These are phyloP conservation scores for Chelonus insularis DNA, from an alignment of 1,140 invertebrate species.

Conservation along the genomic window DNA sequence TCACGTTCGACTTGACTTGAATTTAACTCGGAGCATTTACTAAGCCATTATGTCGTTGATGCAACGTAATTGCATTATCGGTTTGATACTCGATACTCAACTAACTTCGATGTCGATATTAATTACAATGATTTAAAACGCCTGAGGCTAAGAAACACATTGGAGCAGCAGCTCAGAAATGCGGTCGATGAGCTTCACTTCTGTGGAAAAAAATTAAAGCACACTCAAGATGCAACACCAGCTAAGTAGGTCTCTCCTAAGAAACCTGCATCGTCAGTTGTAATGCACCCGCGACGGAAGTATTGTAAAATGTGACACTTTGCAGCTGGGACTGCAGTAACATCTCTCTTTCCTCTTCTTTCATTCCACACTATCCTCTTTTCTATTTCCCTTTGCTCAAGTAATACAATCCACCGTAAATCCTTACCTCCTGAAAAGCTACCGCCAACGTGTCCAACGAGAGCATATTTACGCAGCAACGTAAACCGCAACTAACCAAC, in stretches of 20 bases:
- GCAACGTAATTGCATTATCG: slow-evolving; percentile 22
- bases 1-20: not conserved
- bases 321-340: slow-evolving; percentile 29
- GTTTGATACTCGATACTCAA: slow-evolving; percentile 24
- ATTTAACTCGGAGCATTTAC: slow-evolving; percentile 2
- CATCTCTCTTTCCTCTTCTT: slow-evolving; percentile 1
- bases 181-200: not conserved
- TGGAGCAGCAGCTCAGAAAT: not conserved
- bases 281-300: slow-evolving; percentile 11
- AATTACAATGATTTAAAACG: slow-evolving; percentile 18
- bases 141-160: no score
- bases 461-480: not conserved
- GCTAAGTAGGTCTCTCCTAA: slow-evolving; percentile 13
- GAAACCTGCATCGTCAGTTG: slow-evolving; percentile 37
- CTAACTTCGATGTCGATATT: not conserved
- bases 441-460: not conserved
- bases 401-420: slow-evolving; percentile 47
- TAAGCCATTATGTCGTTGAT: not conserved
- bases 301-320: slow-evolving; percentile 44
- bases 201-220: slow-evolving; percentile 3
- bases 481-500: not conserved
- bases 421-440: slow-evolving; percentile 25
- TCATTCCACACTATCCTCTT: not conserved
- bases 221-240: not conserved
- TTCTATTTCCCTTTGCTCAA: slow-evolving; percentile 1